A percentile compares a stretch with the other conserved stretches of the same genome.
These are phyloP conservation scores for Hippolais icterina DNA, from an alignment of 2,113 vertebrate genomes.

Conservation along the genomic window DNA sequence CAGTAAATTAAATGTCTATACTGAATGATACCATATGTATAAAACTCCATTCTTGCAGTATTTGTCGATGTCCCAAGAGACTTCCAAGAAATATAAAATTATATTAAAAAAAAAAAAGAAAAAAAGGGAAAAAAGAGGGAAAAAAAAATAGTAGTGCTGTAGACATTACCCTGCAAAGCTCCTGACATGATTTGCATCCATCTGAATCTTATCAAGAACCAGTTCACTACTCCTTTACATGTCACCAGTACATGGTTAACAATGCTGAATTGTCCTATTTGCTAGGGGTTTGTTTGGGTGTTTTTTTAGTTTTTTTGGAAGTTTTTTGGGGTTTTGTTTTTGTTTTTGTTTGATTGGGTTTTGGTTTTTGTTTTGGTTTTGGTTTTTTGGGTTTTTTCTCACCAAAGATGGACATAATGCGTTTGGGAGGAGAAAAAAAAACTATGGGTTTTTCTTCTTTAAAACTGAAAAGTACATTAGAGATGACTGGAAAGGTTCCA, in stretches of 20 bases:
- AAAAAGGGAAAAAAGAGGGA: no score
- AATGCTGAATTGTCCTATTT: not conserved
- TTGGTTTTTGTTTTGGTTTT: not conserved
- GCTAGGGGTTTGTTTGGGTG: no score
- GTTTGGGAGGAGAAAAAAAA: not conserved
- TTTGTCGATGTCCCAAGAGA: not conserved
- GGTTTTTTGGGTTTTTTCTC: not conserved
- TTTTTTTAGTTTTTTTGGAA: no score
- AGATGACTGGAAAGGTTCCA: not conserved
- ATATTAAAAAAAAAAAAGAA: not conserved
- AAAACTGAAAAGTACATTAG: not conserved
- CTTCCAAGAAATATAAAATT: not conserved
- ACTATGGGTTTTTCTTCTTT: not conserved
- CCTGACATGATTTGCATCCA: not conserved
- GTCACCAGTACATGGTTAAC: not conserved
- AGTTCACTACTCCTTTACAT: not conserved
- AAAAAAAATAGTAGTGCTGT: accelerated
- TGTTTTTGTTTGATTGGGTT: no score
- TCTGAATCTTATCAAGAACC: not conserved
- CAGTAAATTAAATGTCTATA: not conserved
- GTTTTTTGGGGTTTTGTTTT: no score
- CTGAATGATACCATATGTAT: not conserved
- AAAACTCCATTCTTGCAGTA: not conserved
- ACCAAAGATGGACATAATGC: not conserved
- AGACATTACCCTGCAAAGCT: not conserved